Percentiles rank a stretch among this genome's conserved stretches.
These are phyloP conservation scores for Gambelia wislizenii DNA, from an alignment of 2,797 vertebrate genomes.

Conservation along the genomic window DNA sequence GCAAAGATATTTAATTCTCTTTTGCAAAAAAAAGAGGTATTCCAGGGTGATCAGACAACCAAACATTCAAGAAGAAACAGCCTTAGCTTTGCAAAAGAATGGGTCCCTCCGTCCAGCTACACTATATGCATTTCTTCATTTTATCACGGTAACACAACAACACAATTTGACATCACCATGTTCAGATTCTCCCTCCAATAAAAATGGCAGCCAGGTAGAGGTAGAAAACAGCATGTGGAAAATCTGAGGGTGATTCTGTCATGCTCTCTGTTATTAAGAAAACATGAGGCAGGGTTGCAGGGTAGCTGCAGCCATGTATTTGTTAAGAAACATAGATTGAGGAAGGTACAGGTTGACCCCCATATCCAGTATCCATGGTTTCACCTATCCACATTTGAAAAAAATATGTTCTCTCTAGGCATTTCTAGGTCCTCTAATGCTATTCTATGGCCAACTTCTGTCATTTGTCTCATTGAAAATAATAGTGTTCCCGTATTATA, in stretches of 20 bases:
- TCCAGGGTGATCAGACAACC: neutral
- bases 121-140: neutral
- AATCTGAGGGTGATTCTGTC: neutral
- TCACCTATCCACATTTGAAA: no score
- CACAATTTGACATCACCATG: neutral
- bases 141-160: neutral
- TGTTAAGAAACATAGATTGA: no score
- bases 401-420: no score
- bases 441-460: no score
- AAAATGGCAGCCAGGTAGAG: no score
- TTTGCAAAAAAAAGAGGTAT: neutral
- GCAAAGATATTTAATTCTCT: constrained; percentile 36
- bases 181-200: no score
- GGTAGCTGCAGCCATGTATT: no score
- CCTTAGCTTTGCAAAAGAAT: neutral
- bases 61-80: neutral
- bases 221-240: neutral
- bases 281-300: neutral
- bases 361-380: no score
- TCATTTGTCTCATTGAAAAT: no score
- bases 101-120: neutral
- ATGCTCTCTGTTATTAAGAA: neutral
- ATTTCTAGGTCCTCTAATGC: no score
- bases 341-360: no score
- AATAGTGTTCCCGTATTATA: no score